phyloP scores from a whole-genome alignment of 2,888 invertebrate genomes.

The Trachelus tabidus region DNA sequence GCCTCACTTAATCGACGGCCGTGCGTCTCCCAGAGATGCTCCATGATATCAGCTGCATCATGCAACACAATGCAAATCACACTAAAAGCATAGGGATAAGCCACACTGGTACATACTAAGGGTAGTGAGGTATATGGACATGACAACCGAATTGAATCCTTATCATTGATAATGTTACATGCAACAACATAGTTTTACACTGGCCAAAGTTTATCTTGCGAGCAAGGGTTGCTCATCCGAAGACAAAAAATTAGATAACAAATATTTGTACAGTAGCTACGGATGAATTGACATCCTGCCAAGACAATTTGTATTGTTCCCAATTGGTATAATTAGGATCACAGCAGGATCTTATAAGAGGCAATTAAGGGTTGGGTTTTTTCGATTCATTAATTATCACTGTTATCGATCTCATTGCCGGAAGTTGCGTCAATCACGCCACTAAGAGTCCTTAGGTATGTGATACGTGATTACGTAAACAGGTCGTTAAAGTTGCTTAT shows the following conservation, averaged over 20 bases:
- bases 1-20: constrained; percentile 81
- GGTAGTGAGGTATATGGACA: constrained; percentile 14
- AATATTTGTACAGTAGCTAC: neutral
- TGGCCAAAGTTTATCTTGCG: constrained; percentile 23
- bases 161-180: constrained; percentile 52
- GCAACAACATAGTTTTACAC: constrained; percentile 60
- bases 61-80: constrained; percentile 53
- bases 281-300: neutral
- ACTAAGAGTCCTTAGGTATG: neutral
- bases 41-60: constrained; percentile 71
- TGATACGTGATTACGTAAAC: neutral
- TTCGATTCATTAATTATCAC: constrained; percentile 1
- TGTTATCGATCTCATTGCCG: neutral
- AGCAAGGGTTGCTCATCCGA: constrained; percentile 5
- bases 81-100: constrained; percentile 32
- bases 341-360: neutral
- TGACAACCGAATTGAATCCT: neutral
- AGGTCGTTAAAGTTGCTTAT: neutral
- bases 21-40: constrained; percentile 79
- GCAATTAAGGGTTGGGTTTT: neutral
- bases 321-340: neutral
- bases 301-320: neutral
- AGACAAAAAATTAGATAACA: constrained; percentile 6
- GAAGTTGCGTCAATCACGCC: neutral
- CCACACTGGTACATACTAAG: constrained; percentile 25